These are phyloP conservation scores for Tetanocera ferruginea DNA, from an alignment of 2,888 invertebrate species.

Conservation along the genomic window DNA sequence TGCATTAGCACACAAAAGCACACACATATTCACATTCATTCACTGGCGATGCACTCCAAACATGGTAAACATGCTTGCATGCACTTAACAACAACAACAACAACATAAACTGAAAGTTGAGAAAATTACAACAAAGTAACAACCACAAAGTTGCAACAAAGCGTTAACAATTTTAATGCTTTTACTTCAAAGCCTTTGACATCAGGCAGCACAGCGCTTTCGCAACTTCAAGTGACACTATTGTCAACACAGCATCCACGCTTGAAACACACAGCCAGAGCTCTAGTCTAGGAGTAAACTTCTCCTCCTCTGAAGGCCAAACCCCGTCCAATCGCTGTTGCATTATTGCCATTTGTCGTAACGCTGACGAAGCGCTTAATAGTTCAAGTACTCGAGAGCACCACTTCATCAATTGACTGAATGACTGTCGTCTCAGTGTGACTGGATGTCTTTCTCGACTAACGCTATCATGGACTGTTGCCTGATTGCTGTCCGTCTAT, in stretches of 20 bases:
- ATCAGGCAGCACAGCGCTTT: background rate
- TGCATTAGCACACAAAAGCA: background rate
- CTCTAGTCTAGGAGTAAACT: too few relatives aligned
- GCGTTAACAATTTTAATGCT: constrained; percentile 19
- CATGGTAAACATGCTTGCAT: background rate
- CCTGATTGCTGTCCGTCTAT: background rate
- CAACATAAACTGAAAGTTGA: background rate
- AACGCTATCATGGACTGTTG: too few relatives aligned
- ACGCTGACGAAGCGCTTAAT: background rate
- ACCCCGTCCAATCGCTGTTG: too few relatives aligned
- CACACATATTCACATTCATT: background rate
- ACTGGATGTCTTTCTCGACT: background rate
- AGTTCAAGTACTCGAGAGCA: too few relatives aligned
- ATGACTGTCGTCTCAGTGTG: too few relatives aligned
- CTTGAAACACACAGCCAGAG: too few relatives aligned
- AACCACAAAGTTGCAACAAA: constrained; percentile 21
- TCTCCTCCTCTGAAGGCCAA: too few relatives aligned
- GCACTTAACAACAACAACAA: background rate
- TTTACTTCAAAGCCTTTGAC: background rate
- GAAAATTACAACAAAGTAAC: background rate
- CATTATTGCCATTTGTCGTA: background rate
- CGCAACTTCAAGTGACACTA: background rate
- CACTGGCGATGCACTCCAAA: background rate
- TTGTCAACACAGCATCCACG: background rate
- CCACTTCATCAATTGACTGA: too few relatives aligned